Conservation (phyloP, 2,113 vertebrate species). For the Jacana jacana region DNA sequence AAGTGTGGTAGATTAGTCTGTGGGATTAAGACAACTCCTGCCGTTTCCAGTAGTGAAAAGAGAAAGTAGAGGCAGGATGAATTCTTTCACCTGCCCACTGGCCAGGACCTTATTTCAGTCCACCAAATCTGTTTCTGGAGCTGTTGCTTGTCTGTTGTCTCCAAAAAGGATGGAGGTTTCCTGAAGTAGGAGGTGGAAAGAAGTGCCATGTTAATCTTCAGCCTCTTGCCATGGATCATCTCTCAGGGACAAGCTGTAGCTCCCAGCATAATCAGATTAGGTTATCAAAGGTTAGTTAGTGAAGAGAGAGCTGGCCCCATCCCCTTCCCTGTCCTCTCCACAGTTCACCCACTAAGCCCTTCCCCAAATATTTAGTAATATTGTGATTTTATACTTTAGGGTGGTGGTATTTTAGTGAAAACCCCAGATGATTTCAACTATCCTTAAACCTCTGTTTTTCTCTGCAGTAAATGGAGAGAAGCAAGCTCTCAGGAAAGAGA, state of each 20-base stretch:
- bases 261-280: neutral
- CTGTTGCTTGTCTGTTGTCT: neutral
- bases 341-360: neutral
- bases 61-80: neutral
- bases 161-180: neutral
- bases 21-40: neutral
- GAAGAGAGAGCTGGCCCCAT: neutral
- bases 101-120: neutral
- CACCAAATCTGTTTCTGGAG: neutral
- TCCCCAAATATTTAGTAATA: neutral
- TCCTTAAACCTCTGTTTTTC: neutral
- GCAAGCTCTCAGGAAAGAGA: neutral
- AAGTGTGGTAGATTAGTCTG: neutral
- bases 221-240: neutral
- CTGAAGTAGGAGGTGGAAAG: neutral
- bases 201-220: neutral
- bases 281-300: neutral
- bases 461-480: neutral
- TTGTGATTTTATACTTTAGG: neutral
- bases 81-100: neutral
- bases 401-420: neutral
- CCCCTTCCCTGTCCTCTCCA: rapidly evolving
- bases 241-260: neutral
- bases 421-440: neutral
- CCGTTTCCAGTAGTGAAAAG: neutral